Conservation (phyloP, 2,113 vertebrate species). For the Ciconia stormi region DNA sequence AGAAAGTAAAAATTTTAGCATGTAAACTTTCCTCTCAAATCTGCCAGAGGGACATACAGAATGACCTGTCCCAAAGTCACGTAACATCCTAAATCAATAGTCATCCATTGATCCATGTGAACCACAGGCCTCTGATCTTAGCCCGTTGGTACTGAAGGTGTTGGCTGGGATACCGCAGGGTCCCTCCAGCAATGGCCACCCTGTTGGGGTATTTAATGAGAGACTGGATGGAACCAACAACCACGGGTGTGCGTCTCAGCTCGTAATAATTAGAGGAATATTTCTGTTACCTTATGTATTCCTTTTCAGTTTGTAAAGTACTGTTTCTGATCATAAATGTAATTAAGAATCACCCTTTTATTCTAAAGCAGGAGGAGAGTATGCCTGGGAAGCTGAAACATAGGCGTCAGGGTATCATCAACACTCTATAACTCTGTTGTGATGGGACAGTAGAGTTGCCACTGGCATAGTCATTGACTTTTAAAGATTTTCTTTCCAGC, state of each 20-base stretch:
- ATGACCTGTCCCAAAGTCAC: background rate
- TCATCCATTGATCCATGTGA: background rate
- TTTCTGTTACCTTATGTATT: background rate
- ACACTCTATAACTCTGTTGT: background rate
- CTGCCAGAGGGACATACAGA: background rate
- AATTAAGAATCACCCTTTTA: background rate
- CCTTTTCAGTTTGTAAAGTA: background rate
- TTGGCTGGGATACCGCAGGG: background rate
- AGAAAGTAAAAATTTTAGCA: background rate
- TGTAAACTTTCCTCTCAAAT: background rate
- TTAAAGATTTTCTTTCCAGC: background rate
- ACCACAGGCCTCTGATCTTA: background rate
- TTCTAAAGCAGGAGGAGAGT: background rate
- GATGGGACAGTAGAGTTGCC: background rate
- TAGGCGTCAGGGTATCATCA: background rate
- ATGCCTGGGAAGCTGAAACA: background rate
- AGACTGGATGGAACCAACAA: background rate
- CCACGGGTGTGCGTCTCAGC: background rate
- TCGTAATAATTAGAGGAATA: background rate
- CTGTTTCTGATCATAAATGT: background rate
- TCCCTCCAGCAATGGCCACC: background rate
- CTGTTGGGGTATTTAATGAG: background rate
- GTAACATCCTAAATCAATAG: background rate
- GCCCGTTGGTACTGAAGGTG: background rate
- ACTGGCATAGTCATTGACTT: background rate